phyloP scores from a whole-genome alignment of 1,140 invertebrate species.

The Panulirus ornatus region DNA sequence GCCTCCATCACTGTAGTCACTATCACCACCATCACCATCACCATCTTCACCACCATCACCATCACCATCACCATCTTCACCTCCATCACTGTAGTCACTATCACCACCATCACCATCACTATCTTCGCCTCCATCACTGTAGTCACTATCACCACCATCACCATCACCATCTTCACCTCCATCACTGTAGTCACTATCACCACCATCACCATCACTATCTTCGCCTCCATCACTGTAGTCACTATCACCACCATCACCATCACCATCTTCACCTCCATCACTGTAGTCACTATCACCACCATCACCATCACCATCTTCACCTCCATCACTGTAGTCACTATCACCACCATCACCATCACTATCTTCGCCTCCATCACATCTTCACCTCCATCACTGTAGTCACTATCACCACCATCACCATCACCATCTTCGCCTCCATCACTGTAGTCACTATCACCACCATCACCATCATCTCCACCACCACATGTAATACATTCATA shows the following conservation, averaged over 20 bases:
- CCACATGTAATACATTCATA: background rate
- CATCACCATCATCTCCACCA: background rate
- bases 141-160: background rate
- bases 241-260: too few relatives aligned
- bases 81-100: too few relatives aligned
- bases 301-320: background rate
- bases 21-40: background rate
- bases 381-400: background rate
- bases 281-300: too few relatives aligned
- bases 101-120: background rate
- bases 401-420: background rate
- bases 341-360: too few relatives aligned
- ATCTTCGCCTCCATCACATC: too few relatives aligned
- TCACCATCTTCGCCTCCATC: background rate
- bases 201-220: background rate
- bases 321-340: background rate
- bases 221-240: background rate
- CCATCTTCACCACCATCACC: background rate
- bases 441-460: too few relatives aligned
- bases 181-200: too few relatives aligned
- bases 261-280: too few relatives aligned
- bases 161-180: background rate
- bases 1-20: background rate
- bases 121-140: background rate
- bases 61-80: background rate